phyloP scores from a whole-genome alignment of 92 coral and sea anemone genomes.

The Paragorgia papillata region DNA sequence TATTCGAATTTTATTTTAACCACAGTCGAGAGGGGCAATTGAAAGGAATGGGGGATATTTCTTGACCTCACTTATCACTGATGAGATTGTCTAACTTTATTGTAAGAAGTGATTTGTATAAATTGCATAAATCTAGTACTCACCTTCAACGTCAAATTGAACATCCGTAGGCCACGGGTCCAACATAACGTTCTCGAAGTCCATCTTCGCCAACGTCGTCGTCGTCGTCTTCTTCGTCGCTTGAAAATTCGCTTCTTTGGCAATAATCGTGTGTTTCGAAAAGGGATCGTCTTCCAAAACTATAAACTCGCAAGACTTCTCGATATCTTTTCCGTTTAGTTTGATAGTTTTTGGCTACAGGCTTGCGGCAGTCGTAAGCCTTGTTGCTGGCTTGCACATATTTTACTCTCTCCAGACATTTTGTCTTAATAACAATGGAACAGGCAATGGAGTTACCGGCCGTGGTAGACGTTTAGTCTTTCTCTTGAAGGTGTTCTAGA shows the following conservation, averaged over 20 bases:
- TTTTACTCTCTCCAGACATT: conserved; percentile 13
- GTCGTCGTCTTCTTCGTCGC: background rate
- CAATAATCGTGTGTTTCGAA: background rate
- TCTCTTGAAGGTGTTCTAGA: conserved; percentile 1
- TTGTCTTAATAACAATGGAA: conserved; percentile 6
- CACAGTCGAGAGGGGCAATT: no score
- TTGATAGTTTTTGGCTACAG: background rate
- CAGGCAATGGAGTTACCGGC: conserved; percentile 12
- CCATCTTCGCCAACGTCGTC: conserved; percentile 1
- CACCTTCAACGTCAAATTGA: conserved; percentile 25
- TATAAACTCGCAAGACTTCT: no score
- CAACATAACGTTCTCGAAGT: background rate
- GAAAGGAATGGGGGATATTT: no score
- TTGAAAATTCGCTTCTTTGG: background rate
- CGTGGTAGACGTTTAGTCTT: conserved; percentile 20
- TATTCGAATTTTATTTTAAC: background rate
- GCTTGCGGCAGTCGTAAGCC: background rate
- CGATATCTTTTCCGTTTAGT: background rate
- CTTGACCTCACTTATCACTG: no score
- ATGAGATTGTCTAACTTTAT: no score
- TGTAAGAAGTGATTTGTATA: background rate
- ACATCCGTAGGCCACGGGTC: conserved; percentile 7
- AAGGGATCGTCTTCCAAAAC: background rate
- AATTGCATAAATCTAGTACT: background rate
- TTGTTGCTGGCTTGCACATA: background rate